A percentile compares a stretch with the other conserved stretches of the same genome.
Evolutionary conservation across 1,140 invertebrate species (phyloP).

Genomic region (Eurosta solidaginis): DNA sequence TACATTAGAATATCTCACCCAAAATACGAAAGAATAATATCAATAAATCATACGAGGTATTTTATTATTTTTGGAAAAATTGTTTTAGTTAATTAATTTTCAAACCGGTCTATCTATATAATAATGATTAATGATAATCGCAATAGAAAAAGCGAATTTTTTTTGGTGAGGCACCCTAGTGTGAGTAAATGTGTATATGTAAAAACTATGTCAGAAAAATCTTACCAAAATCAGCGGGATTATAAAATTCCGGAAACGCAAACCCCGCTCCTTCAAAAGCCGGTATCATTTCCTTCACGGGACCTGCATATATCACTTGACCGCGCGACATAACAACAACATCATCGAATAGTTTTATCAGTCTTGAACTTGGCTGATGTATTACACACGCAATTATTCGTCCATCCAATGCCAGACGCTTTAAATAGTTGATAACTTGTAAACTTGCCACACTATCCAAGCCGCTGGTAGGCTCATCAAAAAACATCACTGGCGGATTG

Average conservation of each 20-base stretch:
- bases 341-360: constrained; percentile 76
- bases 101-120: too few species aligned
- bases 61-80: too few species aligned
- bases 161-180: too few species aligned
- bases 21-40: too few species aligned
- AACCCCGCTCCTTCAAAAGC: constrained; percentile 63
- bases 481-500: constrained; percentile 73
- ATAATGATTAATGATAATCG: too few species aligned
- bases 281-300: constrained; percentile 62
- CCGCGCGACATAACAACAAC: constrained; percentile 67
- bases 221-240: constrained; percentile 68
- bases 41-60: too few species aligned
- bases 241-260: constrained; percentile 70
- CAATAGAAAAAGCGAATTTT: too few species aligned
- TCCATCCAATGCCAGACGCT: constrained; percentile 71
- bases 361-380: constrained; percentile 85
- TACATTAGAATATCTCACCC: too few species aligned
- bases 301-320: constrained; percentile 66
- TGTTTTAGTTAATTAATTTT: background rate
- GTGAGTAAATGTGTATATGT: too few species aligned
- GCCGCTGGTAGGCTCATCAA: constrained; percentile 77
- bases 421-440: constrained; percentile 71
- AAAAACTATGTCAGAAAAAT: too few species aligned
- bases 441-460: constrained; percentile 76
- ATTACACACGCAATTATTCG: constrained; percentile 83